A percentile compares a stretch with the other conserved stretches of the same genome.
Evolutionary conservation across 2,797 vertebrate genomes (phyloP).

Genomic region (Thaleichthys pacificus): DNA sequence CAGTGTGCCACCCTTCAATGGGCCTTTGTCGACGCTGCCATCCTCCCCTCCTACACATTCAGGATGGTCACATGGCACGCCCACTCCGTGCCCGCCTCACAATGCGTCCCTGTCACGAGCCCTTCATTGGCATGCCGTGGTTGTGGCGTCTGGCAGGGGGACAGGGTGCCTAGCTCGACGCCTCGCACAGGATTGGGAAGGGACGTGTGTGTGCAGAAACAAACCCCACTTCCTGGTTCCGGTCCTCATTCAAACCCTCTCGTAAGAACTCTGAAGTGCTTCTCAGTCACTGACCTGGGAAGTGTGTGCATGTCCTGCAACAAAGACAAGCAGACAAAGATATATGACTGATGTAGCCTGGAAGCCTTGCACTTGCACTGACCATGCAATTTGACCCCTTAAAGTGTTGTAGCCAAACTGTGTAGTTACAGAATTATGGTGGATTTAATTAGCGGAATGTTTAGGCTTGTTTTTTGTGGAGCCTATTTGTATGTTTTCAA

Average conservation of each 20-base stretch:
- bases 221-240: conserved; percentile 73
- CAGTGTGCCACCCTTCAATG: conserved; percentile 70
- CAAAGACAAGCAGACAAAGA: not conserved
- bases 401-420: too few species aligned
- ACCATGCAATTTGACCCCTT: too few species aligned
- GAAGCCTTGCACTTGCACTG: not conserved
- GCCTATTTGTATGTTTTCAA: too few species aligned
- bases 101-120: conserved; percentile 75
- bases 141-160: conserved; percentile 60
- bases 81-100: conserved; percentile 66
- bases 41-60: conserved; percentile 70
- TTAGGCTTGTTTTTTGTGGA: too few species aligned
- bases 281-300: too few species aligned
- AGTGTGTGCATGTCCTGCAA: not conserved
- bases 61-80: conserved; percentile 72
- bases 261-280: not conserved
- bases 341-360: not conserved
- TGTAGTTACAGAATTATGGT: too few species aligned
- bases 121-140: conserved; percentile 79
- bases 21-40: conserved; percentile 71
- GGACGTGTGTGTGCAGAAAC: conserved; percentile 44
- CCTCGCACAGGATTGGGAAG: conserved; percentile 59
- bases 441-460: too few species aligned
- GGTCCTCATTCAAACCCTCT: conserved; percentile 1
- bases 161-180: conserved; percentile 57